Percentiles rank a stretch among this genome's conserved stretches.
Conservation (phyloP, 1,140 invertebrate species). For the Condylostylus longicornis region DNA sequence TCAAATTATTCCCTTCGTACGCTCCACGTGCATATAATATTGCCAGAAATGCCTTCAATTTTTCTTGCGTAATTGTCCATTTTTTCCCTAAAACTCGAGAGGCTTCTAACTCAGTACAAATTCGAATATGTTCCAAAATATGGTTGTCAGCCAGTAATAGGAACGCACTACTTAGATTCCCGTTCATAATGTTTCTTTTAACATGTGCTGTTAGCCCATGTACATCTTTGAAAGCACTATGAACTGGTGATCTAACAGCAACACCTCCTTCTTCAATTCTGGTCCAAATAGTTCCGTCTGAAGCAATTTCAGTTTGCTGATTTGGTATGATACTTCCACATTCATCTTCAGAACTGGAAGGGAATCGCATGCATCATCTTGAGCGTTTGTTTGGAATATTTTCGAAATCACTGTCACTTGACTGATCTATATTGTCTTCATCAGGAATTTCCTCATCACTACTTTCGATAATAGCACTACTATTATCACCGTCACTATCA, state of each 20-base stretch:
- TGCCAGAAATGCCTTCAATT: slow-evolving; percentile 21
- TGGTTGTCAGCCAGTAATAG: slow-evolving; percentile 10
- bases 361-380: slow-evolving; percentile 3
- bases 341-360: slow-evolving; percentile 4
- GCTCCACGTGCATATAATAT: slow-evolving; percentile 18
- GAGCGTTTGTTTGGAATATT: slow-evolving; percentile 4
- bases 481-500: slow-evolving; percentile 2
- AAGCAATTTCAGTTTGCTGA: slow-evolving; percentile 7
- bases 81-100: slow-evolving; percentile 9
- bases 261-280: slow-evolving; percentile 8
- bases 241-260: slow-evolving; percentile 8
- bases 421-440: slow-evolving; percentile 3
- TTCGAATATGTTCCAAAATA: slow-evolving; percentile 13
- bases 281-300: slow-evolving; percentile 9
- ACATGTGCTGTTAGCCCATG: slow-evolving; percentile 11
- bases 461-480: slow-evolving; percentile 4
- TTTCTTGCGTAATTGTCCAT: slow-evolving; percentile 11
- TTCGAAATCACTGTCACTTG: slow-evolving; percentile 4
- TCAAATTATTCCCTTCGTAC: slow-evolving; percentile 16
- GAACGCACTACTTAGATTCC: slow-evolving; percentile 7
- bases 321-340: background rate
- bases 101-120: slow-evolving; percentile 12
- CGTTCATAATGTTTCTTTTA: slow-evolving; percentile 8
- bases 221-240: slow-evolving; percentile 13
- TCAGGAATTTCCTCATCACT: slow-evolving; percentile 6